Base-by-base conservation (phyloP, 2,888 invertebrate genomes). In the Himalopsyche japonica region DNA sequence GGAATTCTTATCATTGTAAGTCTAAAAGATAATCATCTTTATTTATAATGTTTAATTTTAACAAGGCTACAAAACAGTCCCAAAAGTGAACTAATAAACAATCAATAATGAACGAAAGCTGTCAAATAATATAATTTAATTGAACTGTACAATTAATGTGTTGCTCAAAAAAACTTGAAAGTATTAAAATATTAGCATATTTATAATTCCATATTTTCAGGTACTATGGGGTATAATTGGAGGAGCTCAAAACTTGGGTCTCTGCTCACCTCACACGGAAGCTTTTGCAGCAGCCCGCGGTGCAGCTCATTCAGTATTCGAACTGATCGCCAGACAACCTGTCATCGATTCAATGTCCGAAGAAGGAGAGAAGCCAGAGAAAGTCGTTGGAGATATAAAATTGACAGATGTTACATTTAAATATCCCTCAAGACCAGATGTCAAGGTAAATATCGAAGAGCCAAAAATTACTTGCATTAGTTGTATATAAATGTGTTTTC, bases 341-440 rank as follows among this genome's bases (percentile, higher is more conserved):
- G 89, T 90, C 37, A 96, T 97, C 82, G 96, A 97, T 89, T 94
- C 95, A 83, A 89, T 95, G 84, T 92, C 94, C 47, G 90, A 91
- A 15, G 92, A 92, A 0, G 94, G 94, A 2, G 88, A 91, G 7
- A 93, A 91, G 84, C 95, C 94, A 0, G 89, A 91, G 0, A 87
- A 86, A 1, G 92, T 94, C 48, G 89, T 87, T 0, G 97, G 97
- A 0, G 93, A 94, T 80, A 94, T 97, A 64, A 91, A 92, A 84
- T 95, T 97, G 88, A 93, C 93, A 84, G 92, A 95, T 87, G 91
- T 97, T 3, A 93, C 94, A 88, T 97, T 97, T 88, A 93, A 93
- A 79, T 97, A 97, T 89, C 97, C 97, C 0, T 94, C 96, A 0
- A 90, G 97, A 76, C 93, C 94, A 27, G 95, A 96, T 88, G 94